Percentiles rank a stretch among this genome's conserved stretches.
Conservation (phyloP, 2,888 invertebrate genomes). For the Troides aeacus region DNA sequence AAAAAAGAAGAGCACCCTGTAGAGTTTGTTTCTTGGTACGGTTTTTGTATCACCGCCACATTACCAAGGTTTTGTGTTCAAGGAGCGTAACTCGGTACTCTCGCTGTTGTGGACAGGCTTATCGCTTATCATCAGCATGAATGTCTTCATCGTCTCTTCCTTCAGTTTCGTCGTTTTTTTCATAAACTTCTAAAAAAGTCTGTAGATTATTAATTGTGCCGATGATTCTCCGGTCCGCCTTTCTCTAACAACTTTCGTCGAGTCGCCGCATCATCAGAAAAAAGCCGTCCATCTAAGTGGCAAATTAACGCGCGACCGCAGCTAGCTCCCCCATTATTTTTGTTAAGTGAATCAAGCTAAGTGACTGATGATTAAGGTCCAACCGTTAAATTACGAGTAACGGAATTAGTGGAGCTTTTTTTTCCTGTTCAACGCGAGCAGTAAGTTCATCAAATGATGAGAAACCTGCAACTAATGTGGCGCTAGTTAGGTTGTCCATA, state of each 20-base stretch:
- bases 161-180: neutral
- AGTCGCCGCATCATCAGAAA: conserved; percentile 12
- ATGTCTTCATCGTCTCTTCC: neutral
- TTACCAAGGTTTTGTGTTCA: no score
- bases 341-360: conserved; percentile 26
- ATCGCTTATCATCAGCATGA: neutral
- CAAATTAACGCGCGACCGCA: conserved; percentile 15
- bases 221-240: conserved; percentile 5
- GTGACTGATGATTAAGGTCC: conserved; percentile 22
- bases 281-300: conserved; percentile 11
- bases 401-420: conserved; percentile 5
- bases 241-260: conserved; percentile 20
- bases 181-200: neutral
- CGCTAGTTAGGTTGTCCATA: no score
- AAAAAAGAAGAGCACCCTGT: no score
- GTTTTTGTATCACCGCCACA: no score
- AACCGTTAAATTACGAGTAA: conserved; percentile 25
- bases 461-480: no score
- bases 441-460: neutral
- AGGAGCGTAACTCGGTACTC: no score
- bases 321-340: conserved; percentile 21
- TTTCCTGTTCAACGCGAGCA: neutral
- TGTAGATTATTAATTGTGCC: neutral
- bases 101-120: no score
- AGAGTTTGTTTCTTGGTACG: no score